Conservation (phyloP, 2,888 invertebrate genomes). For the Pachycephus smyrnensis region DNA sequence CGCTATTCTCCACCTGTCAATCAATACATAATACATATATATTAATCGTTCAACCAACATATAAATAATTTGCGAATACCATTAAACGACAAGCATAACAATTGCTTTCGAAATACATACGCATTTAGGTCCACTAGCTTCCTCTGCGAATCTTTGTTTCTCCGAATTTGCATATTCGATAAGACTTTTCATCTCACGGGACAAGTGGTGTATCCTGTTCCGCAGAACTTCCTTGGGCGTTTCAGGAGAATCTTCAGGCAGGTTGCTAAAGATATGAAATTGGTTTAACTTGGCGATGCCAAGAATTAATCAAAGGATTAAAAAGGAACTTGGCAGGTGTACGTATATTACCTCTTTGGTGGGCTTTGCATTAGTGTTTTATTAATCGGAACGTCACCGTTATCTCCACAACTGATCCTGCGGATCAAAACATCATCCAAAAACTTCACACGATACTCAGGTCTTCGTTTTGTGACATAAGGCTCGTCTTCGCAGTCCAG, state of each 20-base stretch:
- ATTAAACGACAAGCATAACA: neutral
- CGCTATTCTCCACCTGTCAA: neutral
- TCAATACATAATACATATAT: neutral
- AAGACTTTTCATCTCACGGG: slow-evolving; percentile 70
- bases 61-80: neutral
- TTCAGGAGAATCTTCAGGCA: slow-evolving; percentile 38
- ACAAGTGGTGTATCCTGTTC: slow-evolving; percentile 67
- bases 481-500: slow-evolving; percentile 23
- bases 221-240: slow-evolving; percentile 56
- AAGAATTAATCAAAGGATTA: slow-evolving; percentile 27
- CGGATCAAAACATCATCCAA: slow-evolving; percentile 10
- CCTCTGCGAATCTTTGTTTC: slow-evolving; percentile 68
- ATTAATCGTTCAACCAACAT: neutral
- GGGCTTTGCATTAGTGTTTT: neutral
- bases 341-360: neutral
- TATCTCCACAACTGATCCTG: slow-evolving; percentile 18
- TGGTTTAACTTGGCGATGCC: slow-evolving; percentile 4
- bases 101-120: neutral
- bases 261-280: slow-evolving; percentile 24
- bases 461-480: slow-evolving; percentile 10
- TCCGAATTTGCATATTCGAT: slow-evolving; percentile 73
- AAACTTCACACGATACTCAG: slow-evolving; percentile 18
- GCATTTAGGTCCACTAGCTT: slow-evolving; percentile 30
- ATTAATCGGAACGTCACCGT: neutral
- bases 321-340: neutral